Conservation (phyloP, 2,797 vertebrate genomes). For the Smutsia temminckii region DNA sequence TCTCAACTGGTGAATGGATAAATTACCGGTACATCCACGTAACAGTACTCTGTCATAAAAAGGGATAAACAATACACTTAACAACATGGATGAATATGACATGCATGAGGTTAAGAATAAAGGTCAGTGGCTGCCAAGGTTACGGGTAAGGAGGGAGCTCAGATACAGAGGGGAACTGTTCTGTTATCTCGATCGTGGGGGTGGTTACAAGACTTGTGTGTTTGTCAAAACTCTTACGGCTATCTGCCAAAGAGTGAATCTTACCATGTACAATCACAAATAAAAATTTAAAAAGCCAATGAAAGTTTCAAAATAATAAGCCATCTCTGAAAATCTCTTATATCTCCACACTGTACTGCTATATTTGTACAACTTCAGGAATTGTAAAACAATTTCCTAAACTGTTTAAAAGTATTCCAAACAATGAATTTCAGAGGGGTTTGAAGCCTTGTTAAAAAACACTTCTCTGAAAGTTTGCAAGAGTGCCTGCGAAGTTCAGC, state of each 20-base stretch:
- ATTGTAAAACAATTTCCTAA: not conserved
- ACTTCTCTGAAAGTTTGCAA: not conserved
- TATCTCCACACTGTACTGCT: not conserved
- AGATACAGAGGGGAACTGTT: not conserved
- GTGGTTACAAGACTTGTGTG: not conserved
- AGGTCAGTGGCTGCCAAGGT: not conserved
- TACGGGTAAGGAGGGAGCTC: no score
- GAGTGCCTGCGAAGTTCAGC: not conserved
- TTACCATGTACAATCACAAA: not conserved
- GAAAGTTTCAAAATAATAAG: not conserved
- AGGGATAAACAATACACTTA: not conserved
- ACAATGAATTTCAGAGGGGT: not conserved
- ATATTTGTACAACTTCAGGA: not conserved
- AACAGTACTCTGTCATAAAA: not conserved
- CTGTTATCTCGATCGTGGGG: not conserved
- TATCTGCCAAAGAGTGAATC: not conserved
- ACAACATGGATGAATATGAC: not conserved
- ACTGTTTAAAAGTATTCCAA: conserved; percentile 20
- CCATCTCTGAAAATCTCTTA: not conserved
- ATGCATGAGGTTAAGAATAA: not conserved
- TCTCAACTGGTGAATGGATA: not conserved
- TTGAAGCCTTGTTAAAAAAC: not conserved
- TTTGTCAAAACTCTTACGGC: not conserved
- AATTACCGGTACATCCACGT: not conserved
- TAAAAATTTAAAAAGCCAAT: not conserved